These are phyloP conservation scores for Salarias fasciatus DNA, from an alignment of 2,797 vertebrate species.

Conservation along the genomic window DNA sequence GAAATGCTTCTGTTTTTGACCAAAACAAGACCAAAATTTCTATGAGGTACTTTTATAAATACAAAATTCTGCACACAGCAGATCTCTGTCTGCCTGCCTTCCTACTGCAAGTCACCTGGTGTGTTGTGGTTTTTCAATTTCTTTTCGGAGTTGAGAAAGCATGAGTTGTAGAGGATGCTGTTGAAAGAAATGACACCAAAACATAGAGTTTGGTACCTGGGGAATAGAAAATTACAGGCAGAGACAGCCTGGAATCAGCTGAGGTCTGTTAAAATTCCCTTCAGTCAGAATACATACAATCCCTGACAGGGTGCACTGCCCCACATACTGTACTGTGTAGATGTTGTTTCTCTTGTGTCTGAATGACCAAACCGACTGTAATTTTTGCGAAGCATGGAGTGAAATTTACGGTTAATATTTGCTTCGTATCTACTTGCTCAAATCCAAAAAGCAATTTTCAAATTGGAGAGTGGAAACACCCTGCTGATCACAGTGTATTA, in stretches of 20 bases:
- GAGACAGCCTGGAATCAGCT: conserved; percentile 36
- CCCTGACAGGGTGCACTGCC: conserved; percentile 41
- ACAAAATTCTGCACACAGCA: conserved; percentile 8
- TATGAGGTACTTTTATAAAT: not conserved
- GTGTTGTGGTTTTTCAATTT: conserved; percentile 32
- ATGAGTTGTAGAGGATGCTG: conserved; percentile 22
- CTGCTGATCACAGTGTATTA: conserved; percentile 53
- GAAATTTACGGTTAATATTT: conserved; percentile 42
- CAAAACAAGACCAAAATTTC: conserved; percentile 1
- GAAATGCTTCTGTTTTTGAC: conserved; percentile 14
- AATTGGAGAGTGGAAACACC: conserved; percentile 34
- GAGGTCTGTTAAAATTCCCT: conserved; percentile 49
- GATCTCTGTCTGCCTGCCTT: conserved; percentile 15
- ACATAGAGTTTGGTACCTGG: conserved; percentile 31
- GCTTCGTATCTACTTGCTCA: conserved; percentile 25
- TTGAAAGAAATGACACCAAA: conserved; percentile 21
- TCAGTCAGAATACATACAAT: conserved; percentile 47
- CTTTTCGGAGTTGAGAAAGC: conserved; percentile 24
- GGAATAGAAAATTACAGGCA: conserved; percentile 31
- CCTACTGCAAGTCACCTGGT: conserved; percentile 17
- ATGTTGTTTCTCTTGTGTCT: conserved; percentile 41
- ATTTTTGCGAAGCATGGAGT: conserved; percentile 25
- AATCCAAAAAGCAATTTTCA: conserved; percentile 37
- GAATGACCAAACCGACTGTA: conserved; percentile 39
- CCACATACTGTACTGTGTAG: conserved; percentile 39